Evolutionary conservation across 2,888 invertebrate genomes (phyloP).

Genomic region (Diarsia brunnea): DNA sequence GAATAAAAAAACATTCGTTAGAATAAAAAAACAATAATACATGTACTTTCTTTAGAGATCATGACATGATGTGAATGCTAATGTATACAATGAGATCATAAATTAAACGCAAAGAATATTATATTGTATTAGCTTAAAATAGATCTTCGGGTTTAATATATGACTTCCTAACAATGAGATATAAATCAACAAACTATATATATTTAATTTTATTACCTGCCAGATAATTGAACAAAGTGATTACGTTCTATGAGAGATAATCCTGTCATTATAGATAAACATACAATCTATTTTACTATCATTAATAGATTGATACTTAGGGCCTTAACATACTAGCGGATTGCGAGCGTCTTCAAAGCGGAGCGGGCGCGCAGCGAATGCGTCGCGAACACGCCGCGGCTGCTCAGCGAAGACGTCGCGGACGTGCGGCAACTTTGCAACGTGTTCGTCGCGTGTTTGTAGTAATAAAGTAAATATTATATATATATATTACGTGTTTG

Average conservation of each 20-base stretch:
- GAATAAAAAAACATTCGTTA: not conserved
- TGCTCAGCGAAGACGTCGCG: no score
- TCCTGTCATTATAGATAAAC: not conserved
- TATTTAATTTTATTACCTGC: not conserved
- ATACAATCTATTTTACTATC: not conserved
- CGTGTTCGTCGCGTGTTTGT: no score
- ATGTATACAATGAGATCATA: not conserved
- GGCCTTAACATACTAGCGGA: no score
- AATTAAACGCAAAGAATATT: not conserved
- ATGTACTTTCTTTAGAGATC: not conserved
- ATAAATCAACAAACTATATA: slow-evolving; percentile 30
- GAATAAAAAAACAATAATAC: not conserved
- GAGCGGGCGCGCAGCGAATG: no score
- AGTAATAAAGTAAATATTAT: no score
- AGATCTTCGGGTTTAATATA: not conserved
- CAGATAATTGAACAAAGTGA: not conserved
- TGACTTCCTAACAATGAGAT: slow-evolving; percentile 1
- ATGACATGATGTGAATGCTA: not conserved
- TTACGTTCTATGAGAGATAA: slow-evolving; percentile 4
- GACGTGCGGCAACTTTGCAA: no score
- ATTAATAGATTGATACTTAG: no score
- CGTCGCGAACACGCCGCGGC: no score
- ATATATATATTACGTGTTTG: no score
- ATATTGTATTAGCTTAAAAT: slow-evolving; percentile 4
- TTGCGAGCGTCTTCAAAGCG: no score